Evolutionary conservation across 2,113 vertebrate species (phyloP), one percentile per base, ranked within the genome.

Genomic region (Aepyceros melampus): DNA sequence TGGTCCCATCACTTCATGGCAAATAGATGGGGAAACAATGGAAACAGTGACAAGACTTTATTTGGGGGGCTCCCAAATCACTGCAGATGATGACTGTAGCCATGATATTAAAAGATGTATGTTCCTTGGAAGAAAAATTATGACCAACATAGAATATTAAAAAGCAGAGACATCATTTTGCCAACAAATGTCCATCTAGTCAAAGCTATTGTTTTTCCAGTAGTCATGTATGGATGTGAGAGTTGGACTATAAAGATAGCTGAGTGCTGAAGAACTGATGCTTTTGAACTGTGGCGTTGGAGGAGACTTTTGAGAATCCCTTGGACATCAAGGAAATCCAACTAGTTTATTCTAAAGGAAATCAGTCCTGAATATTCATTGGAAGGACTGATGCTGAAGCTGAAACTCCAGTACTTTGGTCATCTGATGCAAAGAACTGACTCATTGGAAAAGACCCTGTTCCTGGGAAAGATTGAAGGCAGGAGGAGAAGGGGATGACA

Each of bases 401-500:
- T 71, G 67, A 71, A 71, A 40, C 4, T 21, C 67, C 67, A 71
- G 23, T 23, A 40, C n/a, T 71, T 23, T 23, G n/a, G 67, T 6
- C n/a, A 71, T 11, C n/a, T 71, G n/a, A 23, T 71, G 33, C 5
- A 0, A 71, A 36, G 19, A 71, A 11, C 2, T 36, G 67, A 71
- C n/a, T 71, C n/a, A 5, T 12, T 71, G n/a, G 67, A 71, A 71
- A 40, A 71, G 19, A 71, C n/a, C 3, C n/a, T 71, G 67, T 12
- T 71, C 4, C 4, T 71, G n/a, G 67, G 19, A 71, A 36, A 36
- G n/a, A 71, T 36, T 71, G 67, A 36, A 23, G n/a, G n/a, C n/a
- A 36, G n/a, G 67, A 12, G n/a, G n/a, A 23, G 10, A 36, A 71
- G n/a, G n/a, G 17, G n/a, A 71, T 0, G 0, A 23, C 67, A 40